Conservation (phyloP, 2,797 vertebrate genomes). For the Poeciliopsis turneri region DNA sequence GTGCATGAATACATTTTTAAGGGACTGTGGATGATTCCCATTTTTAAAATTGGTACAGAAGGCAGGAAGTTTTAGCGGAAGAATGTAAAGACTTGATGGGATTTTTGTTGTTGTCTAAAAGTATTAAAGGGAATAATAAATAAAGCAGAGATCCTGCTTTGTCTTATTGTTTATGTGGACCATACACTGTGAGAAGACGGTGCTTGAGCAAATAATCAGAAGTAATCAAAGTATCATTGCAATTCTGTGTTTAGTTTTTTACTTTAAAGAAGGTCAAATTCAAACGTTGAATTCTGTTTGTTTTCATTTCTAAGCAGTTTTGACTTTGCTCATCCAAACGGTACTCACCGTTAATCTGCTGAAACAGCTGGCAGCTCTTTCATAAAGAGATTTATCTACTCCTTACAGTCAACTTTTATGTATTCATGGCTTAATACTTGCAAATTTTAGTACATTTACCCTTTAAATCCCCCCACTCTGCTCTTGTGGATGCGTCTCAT, state of each 20-base stretch:
- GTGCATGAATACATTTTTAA: neutral
- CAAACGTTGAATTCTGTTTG: neutral
- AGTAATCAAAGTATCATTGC: no score
- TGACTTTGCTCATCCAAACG: neutral
- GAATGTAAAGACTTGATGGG: neutral
- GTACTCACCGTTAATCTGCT: neutral
- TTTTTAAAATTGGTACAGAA: neutral
- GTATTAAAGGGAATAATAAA: neutral
- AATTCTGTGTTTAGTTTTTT: neutral
- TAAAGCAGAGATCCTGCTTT: neutral
- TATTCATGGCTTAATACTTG: neutral
- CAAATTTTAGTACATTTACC: slow-evolving; percentile 8
- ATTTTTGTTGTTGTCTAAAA: neutral
- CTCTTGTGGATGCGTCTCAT: slow-evolving; percentile 24
- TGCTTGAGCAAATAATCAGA: slow-evolving; percentile 1
- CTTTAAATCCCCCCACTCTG: slow-evolving; percentile 21
- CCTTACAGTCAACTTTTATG: neutral
- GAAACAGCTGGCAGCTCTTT: slow-evolving; percentile 8
- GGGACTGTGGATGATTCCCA: neutral
- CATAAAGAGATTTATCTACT: neutral
- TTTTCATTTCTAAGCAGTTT: neutral
- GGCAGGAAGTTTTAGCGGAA: neutral
- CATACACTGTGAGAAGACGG: neutral
- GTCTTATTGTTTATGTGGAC: neutral
- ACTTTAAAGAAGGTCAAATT: neutral